Conservation (phyloP, 2,888 invertebrate species). For the Marasmarcha lunaedactyla region DNA sequence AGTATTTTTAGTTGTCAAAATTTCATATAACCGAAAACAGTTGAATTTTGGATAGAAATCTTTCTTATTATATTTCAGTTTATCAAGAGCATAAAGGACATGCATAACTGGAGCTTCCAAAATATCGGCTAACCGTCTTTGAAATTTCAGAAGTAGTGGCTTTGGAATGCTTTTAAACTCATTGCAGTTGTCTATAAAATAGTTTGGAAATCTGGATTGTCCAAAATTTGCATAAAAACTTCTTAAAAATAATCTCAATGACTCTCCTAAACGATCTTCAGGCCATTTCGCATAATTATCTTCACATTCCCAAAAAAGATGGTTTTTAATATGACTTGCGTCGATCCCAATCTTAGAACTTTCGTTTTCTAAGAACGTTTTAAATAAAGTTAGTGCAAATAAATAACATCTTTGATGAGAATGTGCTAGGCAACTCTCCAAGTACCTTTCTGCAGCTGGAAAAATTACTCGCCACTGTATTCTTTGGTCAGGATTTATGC, state of each 20-base stretch:
- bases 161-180: conserved; percentile 78
- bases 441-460: conserved; percentile 80
- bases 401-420: conserved; percentile 79
- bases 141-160: conserved; percentile 72
- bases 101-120: conserved; percentile 79
- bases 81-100: conserved; percentile 75
- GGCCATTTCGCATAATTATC: conserved; percentile 78
- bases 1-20: conserved; percentile 69
- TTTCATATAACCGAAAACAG: conserved; percentile 67
- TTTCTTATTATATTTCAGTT: conserved; percentile 71
- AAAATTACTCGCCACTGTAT: conserved; percentile 85
- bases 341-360: conserved; percentile 75
- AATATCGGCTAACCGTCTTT: conserved; percentile 75
- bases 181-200: conserved; percentile 80
- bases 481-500: conserved; percentile 70
- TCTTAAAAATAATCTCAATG: conserved; percentile 72
- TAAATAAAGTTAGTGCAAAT: conserved; percentile 76
- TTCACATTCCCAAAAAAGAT: conserved; percentile 84
- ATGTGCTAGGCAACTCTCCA: conserved; percentile 78
- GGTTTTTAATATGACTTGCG: conserved; percentile 78
- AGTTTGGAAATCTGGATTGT: conserved; percentile 74
- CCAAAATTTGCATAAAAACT: conserved; percentile 74
- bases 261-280: conserved; percentile 79
- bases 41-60: conserved; percentile 76
- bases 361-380: conserved; percentile 77